Evolutionary conservation across 2,113 vertebrate species (phyloP).

Genomic region (Sorex fumeus): DNA sequence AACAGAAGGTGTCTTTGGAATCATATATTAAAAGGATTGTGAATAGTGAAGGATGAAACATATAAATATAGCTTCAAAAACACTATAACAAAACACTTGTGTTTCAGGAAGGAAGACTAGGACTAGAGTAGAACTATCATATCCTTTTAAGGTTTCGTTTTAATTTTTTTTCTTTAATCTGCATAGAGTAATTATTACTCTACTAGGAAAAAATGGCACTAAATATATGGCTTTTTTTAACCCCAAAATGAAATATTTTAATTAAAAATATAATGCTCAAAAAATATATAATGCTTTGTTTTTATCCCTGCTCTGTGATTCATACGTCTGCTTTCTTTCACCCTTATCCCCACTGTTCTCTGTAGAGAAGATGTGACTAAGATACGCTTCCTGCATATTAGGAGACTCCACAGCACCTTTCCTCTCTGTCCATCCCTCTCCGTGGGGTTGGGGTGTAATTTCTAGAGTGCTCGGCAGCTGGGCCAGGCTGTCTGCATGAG

Average conservation of each 20-base stretch:
- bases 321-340: slow-evolving; percentile 18
- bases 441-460: too few species aligned
- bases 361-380: neutral
- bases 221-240: neutral
- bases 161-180: slow-evolving; percentile 41
- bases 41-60: slow-evolving; percentile 21
- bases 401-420: too few species aligned
- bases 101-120: slow-evolving; percentile 43
- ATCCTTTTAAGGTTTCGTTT: slow-evolving; percentile 52
- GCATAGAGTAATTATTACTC: neutral
- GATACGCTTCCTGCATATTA: too few species aligned
- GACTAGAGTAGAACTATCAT: neutral
- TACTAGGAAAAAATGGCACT: slow-evolving; percentile 49
- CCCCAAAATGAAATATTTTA: slow-evolving; percentile 2
- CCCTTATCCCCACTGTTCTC: neutral
- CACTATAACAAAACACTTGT: slow-evolving; percentile 35
- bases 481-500: too few species aligned
- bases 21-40: slow-evolving; percentile 47
- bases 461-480: too few species aligned
- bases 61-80: slow-evolving; percentile 27
- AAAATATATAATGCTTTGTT: neutral
- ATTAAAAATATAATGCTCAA: too few species aligned
- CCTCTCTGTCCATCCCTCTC: too few species aligned
- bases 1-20: slow-evolving; percentile 11
- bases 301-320: slow-evolving; percentile 5